Evolutionary conservation across 2,113 vertebrate genomes (phyloP).

Genomic region (Menura novaehollandiae): DNA sequence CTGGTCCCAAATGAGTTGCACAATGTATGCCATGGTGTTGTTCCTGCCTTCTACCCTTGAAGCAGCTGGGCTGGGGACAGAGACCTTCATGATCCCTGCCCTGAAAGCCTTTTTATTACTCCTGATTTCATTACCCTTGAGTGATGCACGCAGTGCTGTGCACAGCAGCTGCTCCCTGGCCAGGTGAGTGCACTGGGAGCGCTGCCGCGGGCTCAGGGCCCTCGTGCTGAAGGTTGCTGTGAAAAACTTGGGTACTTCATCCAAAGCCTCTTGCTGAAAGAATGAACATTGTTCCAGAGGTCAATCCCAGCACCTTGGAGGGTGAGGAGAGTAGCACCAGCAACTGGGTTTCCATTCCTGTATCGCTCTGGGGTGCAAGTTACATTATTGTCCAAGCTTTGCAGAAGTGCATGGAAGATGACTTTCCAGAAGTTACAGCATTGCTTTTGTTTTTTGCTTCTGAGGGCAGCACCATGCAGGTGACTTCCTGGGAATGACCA

Average conservation of each 20-base stretch:
- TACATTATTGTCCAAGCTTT: not conserved
- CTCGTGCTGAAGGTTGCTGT: not conserved
- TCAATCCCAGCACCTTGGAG: not conserved
- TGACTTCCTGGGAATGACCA: not conserved
- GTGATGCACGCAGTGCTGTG: not conserved
- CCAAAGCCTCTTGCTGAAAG: not conserved
- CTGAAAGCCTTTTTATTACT: not conserved
- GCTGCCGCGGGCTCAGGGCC: not conserved
- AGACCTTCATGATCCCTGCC: not conserved
- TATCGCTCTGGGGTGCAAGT: not conserved
- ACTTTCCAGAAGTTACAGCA: not conserved
- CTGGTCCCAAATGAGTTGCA: rapidly evolving
- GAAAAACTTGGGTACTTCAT: not conserved
- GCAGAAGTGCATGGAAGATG: not conserved
- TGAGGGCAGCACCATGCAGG: not conserved
- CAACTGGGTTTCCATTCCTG: not conserved
- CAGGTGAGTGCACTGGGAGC: rapidly evolving
- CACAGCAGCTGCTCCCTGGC: not conserved
- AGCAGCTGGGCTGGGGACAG: not conserved
- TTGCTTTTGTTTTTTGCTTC: not conserved
- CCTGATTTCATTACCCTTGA: not conserved
- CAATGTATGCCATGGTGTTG: rapidly evolving
- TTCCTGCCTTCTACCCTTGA: not conserved
- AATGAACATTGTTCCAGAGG: not conserved
- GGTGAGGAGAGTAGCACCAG: not conserved